Conservation (phyloP, 2,797 vertebrate genomes). For the Ateles fusciceps region DNA sequence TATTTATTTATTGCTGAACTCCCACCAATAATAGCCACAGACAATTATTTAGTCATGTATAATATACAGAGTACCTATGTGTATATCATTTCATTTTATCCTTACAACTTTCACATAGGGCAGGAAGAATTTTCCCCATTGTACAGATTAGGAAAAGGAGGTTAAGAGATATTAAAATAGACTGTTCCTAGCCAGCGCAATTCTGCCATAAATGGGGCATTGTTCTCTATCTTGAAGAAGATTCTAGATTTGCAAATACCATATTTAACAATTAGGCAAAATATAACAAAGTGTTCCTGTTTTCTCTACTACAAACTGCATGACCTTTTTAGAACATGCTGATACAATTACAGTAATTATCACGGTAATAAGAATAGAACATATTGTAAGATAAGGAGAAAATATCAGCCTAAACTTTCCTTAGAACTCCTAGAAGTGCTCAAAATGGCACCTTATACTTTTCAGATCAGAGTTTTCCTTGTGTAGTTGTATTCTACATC, state of each 20-base stretch:
- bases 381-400: conserved; percentile 35
- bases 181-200: neutral
- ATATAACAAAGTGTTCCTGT: conserved; percentile 53
- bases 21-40: neutral
- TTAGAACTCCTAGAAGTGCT: neutral
- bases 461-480: neutral
- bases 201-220: neutral
- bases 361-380: conserved; percentile 48
- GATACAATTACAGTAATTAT: conserved; percentile 67
- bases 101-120: neutral
- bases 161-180: neutral
- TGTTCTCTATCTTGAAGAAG: conserved; percentile 40
- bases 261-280: conserved; percentile 69
- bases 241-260: conserved; percentile 55
- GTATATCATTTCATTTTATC: neutral
- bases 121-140: neutral
- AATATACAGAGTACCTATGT: neutral
- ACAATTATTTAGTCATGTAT: neutral
- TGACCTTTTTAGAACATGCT: conserved; percentile 45
- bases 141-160: neutral
- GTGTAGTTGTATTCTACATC: neutral
- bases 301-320: conserved; percentile 66
- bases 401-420: conserved; percentile 45
- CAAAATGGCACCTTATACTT: neutral
- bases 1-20: neutral